Base-by-base conservation (phyloP, 92 coral and sea anemone species). In the Metridium senile region DNA sequence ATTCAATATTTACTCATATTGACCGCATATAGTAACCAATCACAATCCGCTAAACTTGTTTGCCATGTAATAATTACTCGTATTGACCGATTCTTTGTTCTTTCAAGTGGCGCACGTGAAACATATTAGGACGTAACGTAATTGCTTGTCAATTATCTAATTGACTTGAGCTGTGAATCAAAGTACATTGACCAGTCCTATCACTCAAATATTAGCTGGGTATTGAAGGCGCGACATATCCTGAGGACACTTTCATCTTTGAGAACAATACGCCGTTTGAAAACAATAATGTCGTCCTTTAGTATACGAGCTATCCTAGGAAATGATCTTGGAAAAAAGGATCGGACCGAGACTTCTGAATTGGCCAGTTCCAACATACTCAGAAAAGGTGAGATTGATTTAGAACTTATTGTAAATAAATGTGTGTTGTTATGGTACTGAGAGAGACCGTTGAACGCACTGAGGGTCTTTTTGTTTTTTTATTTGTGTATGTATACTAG, bases 141-240 rank as follows among this genome's bases (percentile, higher is more conserved):
- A 79, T 88, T 81, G 93, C 85, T 76, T 92, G 93, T 92, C 93
- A 92, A 85, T 82, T 77, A 59, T 77, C 71, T 92, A 88, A 81
- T 92, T 71, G 76, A 57, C 69, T 45, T 69, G 84, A 53, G 52
- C 68, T 23, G 76, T 27, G 53, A 1, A 58, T n/a, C 32, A 65
- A 62, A 52, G 51, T 8, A 49, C 71, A 70, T 34, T 70, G 22
- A 68, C 68, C 62, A 54, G 77, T 54, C 66, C 25, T 11, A 63
- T 65, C 54, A 70, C 57, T 27, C 26, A 8, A 20, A 26, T 34
- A 68, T 35, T 32, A 43, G 62, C 30, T 4, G 33, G 58, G 10
- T 54, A 29, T 20, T 3, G 4, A 2, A 73, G 68, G 68, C 16
- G 66, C 67, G 57, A 22, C 51, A 32, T 35, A 11, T 23, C 33